Evolutionary conservation across 2,797 vertebrate genomes (phyloP).

Genomic region (Pteronotus mesoamericanus): DNA sequence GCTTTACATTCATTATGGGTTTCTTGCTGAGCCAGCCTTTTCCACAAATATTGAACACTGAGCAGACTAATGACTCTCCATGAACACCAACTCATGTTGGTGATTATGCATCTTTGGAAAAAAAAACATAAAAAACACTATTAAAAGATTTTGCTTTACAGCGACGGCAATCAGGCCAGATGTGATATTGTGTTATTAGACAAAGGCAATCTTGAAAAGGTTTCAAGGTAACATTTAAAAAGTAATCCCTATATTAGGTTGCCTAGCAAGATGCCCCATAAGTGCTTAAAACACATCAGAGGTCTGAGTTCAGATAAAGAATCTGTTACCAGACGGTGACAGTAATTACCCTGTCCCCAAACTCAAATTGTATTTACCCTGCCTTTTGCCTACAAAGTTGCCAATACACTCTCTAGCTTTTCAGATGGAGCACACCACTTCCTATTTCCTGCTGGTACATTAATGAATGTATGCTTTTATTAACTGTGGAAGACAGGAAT

Average conservation of each 20-base stretch:
- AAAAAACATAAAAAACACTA: constrained; percentile 70
- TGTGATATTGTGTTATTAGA: constrained; percentile 71
- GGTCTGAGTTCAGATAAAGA: constrained; percentile 69
- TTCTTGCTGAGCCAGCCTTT: constrained; percentile 68
- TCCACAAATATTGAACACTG: constrained; percentile 63
- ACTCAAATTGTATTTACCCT: constrained; percentile 65
- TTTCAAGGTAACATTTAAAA: constrained; percentile 74
- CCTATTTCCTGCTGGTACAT: constrained; percentile 69
- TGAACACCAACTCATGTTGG: constrained; percentile 52
- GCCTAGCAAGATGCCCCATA: constrained; percentile 67
- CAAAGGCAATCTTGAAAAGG: constrained; percentile 73
- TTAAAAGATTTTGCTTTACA: constrained; percentile 67
- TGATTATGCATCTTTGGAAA: constrained; percentile 54
- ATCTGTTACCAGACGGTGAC: constrained; percentile 67
- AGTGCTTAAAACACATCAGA: constrained; percentile 64
- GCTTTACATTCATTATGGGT: constrained; percentile 47
- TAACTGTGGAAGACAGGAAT: constrained; percentile 71
- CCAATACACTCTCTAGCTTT: not conserved
- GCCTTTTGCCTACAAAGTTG: constrained; percentile 73
- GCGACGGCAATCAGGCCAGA: constrained; percentile 54
- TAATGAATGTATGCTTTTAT: constrained; percentile 68
- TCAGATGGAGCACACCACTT: not conserved
- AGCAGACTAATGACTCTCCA: constrained; percentile 66
- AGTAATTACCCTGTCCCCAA: constrained; percentile 72
- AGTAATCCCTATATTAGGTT: constrained; percentile 74